Percentiles rank a stretch among this genome's conserved stretches.
Conservation (phyloP, 2,888 invertebrate species). For the Stomorhina lunata region DNA sequence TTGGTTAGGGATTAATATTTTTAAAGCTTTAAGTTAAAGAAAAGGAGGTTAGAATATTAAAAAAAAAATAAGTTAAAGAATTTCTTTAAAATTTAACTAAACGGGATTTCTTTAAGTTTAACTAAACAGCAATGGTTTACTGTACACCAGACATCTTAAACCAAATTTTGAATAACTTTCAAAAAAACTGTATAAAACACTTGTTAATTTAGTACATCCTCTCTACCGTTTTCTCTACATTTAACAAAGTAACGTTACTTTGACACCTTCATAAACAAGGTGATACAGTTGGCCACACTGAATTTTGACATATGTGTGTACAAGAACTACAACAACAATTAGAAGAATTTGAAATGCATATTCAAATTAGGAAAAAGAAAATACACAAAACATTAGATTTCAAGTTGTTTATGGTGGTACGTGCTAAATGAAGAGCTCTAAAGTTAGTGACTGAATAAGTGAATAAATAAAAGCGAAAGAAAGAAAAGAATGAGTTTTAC, state of each 20-base stretch:
- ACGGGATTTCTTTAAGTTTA: background rate
- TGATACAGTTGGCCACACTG: constrained; percentile 38
- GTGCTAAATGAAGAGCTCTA: constrained; percentile 60
- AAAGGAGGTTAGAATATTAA: too few relatives aligned
- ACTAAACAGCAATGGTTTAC: too few relatives aligned
- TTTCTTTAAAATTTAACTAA: too few relatives aligned
- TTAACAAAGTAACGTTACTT: background rate
- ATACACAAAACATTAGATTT: constrained; percentile 48
- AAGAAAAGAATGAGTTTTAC: background rate
- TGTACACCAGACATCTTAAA: too few relatives aligned
- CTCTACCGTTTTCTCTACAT: background rate
- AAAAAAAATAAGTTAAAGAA: too few relatives aligned
- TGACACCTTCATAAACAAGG: background rate
- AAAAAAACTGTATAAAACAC: too few relatives aligned
- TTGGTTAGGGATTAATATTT: background rate
- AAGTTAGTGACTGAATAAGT: constrained; percentile 62
- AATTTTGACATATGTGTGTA: constrained; percentile 20
- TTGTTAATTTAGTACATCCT: too few relatives aligned
- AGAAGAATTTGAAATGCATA: background rate
- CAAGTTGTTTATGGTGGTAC: constrained; percentile 49
- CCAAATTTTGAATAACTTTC: too few relatives aligned
- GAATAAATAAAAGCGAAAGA: constrained; percentile 48
- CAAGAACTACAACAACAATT: constrained; percentile 1
- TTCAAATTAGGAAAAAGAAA: too few relatives aligned
- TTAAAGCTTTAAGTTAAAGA: too few relatives aligned